These are phyloP conservation scores for Agrilus cyanescens DNA, from an alignment of 2,888 invertebrate species.

Conservation along the genomic window DNA sequence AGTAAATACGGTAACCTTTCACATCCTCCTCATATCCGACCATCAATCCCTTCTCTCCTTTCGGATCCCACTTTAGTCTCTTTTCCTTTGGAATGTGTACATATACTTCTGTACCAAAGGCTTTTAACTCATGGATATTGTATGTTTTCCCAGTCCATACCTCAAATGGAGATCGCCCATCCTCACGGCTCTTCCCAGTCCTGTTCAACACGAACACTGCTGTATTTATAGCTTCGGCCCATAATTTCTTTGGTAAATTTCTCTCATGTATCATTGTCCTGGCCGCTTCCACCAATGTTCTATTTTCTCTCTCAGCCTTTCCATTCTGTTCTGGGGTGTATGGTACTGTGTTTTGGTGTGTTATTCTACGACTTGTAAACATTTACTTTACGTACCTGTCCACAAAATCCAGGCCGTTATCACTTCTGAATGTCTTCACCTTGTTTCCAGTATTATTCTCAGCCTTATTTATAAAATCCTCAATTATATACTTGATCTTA, in stretches of 20 bases:
- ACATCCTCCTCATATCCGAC: slow-evolving; percentile 13
- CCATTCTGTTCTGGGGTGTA: slow-evolving; percentile 30
- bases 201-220: slow-evolving; percentile 13
- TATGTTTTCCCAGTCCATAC: slow-evolving; percentile 19
- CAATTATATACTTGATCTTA: slow-evolving; percentile 10
- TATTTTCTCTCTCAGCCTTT: slow-evolving; percentile 24
- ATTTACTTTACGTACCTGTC: slow-evolving; percentile 17
- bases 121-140: slow-evolving; percentile 12
- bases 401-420: slow-evolving; percentile 22
- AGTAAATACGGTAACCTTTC: slow-evolving; percentile 14
- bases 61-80: slow-evolving; percentile 13
- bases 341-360: slow-evolving; percentile 20
- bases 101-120: slow-evolving; percentile 16
- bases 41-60: slow-evolving; percentile 12
- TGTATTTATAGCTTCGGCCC: slow-evolving; percentile 26
- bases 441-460: slow-evolving; percentile 20
- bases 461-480: slow-evolving; percentile 14
- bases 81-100: slow-evolving; percentile 15
- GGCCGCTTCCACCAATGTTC: slow-evolving; percentile 25
- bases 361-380: slow-evolving; percentile 16
- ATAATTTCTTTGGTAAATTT: slow-evolving; percentile 15
- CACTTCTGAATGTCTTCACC: slow-evolving; percentile 17
- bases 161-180: no score
- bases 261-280: no score
- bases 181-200: slow-evolving; percentile 13